phyloP scores from a whole-genome alignment of 2,888 invertebrate species.

The Conistra vaccinii region DNA sequence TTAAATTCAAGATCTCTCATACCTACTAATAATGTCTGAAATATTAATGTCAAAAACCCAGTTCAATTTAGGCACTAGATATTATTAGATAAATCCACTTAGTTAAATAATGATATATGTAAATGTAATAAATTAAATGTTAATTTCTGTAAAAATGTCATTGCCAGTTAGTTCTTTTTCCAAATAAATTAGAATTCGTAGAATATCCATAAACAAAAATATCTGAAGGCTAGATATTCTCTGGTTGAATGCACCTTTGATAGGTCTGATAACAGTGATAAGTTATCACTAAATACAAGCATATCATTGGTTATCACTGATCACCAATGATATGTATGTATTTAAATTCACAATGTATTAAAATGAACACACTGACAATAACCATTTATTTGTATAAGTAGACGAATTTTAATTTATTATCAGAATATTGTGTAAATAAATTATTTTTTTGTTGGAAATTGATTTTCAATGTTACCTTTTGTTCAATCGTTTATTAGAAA shows the following conservation, averaged over 20 bases:
- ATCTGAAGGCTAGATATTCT: neutral
- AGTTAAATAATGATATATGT: constrained; percentile 36
- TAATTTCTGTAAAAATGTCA: constrained; percentile 8
- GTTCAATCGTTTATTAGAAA: neutral
- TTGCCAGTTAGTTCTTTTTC: neutral
- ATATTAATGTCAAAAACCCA: neutral
- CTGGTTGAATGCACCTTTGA: neutral
- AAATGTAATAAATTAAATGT: constrained; percentile 20
- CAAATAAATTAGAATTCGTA: neutral
- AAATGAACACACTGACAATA: constrained; percentile 59
- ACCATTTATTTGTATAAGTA: constrained; percentile 57
- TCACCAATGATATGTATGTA: neutral
- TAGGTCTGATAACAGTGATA: neutral
- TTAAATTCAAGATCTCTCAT: constrained; percentile 33
- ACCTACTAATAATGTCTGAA: neutral
- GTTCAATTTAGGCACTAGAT: constrained; percentile 35
- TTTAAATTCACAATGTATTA: constrained; percentile 42
- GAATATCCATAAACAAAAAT: neutral
- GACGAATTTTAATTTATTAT: constrained; percentile 62
- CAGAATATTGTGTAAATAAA: constrained; percentile 59
- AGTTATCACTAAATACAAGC: no score
- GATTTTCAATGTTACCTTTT: constrained; percentile 3
- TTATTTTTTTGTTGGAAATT: constrained; percentile 55
- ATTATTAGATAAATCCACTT: constrained; percentile 21
- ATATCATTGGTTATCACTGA: neutral